A percentile compares a stretch with the other conserved stretches of the same genome.
Evolutionary conservation across 2,888 invertebrate genomes (phyloP).

Genomic region (Sericinus montela): DNA sequence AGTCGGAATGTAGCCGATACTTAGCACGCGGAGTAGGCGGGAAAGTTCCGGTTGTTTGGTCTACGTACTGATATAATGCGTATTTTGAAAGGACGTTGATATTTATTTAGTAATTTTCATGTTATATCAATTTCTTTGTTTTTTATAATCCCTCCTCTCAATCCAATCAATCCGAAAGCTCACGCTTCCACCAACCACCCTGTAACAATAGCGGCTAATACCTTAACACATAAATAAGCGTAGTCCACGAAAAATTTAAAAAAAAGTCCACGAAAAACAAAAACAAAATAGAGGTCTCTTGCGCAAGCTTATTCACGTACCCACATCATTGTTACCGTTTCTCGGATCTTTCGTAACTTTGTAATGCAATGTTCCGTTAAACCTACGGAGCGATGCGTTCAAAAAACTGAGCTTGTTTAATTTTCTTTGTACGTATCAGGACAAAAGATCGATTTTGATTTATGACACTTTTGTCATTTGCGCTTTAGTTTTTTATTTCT

Average conservation of each 20-base stretch:
- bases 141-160: no score
- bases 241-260: conserved; percentile 50
- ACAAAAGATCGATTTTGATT: conserved; percentile 66
- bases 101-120: no score
- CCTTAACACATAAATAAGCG: conserved; percentile 44
- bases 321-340: conserved; percentile 61
- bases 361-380: conserved; percentile 56
- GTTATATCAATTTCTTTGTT: no score
- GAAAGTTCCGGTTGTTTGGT: no score
- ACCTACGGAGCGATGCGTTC: conserved; percentile 48
- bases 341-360: conserved; percentile 44
- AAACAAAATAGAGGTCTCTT: conserved; percentile 54
- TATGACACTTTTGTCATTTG: conserved; percentile 52
- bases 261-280: conserved; percentile 54
- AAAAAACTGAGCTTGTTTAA: conserved; percentile 62
- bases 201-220: conserved; percentile 46
- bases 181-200: conserved; percentile 71
- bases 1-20: no score
- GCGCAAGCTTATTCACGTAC: conserved; percentile 65
- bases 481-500: conserved; percentile 7
- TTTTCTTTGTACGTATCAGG: conserved; percentile 54
- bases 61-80: no score
- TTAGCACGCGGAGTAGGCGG: no score
- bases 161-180: conserved; percentile 25
- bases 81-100: no score